Conservation (phyloP, 2,888 invertebrate genomes). For the Linnaemya tessellans region DNA sequence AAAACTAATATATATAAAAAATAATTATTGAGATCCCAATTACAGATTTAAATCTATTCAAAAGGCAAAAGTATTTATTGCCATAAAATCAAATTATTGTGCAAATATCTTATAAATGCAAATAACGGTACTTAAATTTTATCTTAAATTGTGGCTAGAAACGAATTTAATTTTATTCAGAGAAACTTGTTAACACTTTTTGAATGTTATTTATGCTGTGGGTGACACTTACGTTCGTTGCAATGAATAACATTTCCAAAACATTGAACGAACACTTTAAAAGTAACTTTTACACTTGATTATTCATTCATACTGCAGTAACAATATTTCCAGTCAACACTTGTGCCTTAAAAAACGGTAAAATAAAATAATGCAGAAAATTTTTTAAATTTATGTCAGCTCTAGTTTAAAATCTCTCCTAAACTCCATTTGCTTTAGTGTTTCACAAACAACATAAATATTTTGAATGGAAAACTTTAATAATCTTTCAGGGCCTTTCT, state of each 20-base stretch:
- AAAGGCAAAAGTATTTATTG: background rate
- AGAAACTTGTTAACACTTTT: constrained; percentile 20
- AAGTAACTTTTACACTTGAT: constrained; percentile 21
- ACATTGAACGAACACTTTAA: background rate
- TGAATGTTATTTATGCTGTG: constrained; percentile 38
- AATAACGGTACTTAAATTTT: background rate
- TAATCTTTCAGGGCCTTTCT: too few species aligned
- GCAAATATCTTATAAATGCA: background rate
- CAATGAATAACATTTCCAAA: background rate
- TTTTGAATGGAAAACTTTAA: too few species aligned
- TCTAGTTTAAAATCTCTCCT: too few species aligned
- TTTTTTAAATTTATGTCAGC: too few species aligned
- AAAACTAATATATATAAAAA: too few species aligned
- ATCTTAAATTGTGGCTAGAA: constrained; percentile 15
- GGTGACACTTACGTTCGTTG: constrained; percentile 37
- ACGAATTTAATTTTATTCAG: constrained; percentile 14
- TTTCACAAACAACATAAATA: too few species aligned
- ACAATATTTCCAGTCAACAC: constrained; percentile 2
- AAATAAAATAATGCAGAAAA: background rate
- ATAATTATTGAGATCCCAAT: background rate
- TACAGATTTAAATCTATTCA: background rate
- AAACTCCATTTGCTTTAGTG: too few species aligned
- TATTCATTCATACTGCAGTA: constrained; percentile 29
- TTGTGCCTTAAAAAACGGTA: background rate
- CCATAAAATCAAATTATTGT: background rate